Percentiles rank a stretch among this genome's conserved stretches.
Conservation (phyloP, 2,113 vertebrate species). For the Equus przewalskii region DNA sequence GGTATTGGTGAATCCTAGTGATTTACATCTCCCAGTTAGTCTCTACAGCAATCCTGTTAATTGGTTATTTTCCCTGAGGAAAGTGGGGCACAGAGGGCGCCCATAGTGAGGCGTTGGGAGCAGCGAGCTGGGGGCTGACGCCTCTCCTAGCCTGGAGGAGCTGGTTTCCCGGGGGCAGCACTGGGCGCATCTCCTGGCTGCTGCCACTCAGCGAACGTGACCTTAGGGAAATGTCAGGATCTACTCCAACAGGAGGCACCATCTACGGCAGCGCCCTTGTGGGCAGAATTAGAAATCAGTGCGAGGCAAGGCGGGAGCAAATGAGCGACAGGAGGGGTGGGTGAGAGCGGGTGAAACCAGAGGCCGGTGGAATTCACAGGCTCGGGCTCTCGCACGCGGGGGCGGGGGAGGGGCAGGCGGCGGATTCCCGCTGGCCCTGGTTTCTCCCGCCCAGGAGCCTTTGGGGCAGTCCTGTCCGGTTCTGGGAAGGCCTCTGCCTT, state of each 20-base stretch:
- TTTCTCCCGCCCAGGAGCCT: neutral
- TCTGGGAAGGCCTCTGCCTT: neutral
- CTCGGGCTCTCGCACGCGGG: too few relatives aligned
- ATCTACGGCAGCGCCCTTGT: neutral
- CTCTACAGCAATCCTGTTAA: neutral
- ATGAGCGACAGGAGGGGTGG: neutral
- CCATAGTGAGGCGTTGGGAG: neutral
- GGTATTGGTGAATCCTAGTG: too few relatives aligned
- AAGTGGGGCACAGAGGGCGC: neutral
- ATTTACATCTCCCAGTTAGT: neutral
- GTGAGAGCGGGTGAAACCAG: neutral
- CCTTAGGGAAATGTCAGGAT: neutral
- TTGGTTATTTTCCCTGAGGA: neutral
- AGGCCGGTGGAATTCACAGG: neutral
- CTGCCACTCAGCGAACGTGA: neutral
- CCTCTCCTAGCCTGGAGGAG: neutral
- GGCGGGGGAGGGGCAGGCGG: neutral
- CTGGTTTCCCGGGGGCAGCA: accelerated
- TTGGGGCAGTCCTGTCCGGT: accelerated
- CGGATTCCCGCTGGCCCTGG: accelerated
- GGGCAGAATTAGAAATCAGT: neutral
- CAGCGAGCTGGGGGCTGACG: neutral
- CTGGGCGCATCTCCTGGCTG: accelerated
- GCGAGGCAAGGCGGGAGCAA: neutral
- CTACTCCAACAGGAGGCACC: accelerated